Evolutionary conservation across 2,113 vertebrate genomes (phyloP).

Genomic region (Hassar affinis): DNA sequence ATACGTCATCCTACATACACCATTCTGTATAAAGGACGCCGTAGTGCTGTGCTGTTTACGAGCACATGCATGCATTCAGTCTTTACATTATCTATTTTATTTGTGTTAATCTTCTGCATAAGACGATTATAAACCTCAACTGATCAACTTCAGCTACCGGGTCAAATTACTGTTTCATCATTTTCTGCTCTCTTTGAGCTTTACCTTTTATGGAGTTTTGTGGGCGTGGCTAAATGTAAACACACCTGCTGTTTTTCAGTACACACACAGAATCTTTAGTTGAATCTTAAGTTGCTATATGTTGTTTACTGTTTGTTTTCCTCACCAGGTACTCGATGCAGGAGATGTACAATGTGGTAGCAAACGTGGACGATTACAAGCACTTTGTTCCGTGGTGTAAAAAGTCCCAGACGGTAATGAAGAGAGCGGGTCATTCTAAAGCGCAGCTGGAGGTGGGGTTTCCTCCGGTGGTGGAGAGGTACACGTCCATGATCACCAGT

Average conservation of each 20-base stretch:
- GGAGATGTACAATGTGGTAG: constrained; percentile 92
- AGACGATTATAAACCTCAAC: background rate
- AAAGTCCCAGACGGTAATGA: constrained; percentile 85
- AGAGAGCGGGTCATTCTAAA: constrained; percentile 81
- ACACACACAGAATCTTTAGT: background rate
- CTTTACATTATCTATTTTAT: background rate
- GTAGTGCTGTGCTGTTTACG: background rate
- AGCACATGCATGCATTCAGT: background rate
- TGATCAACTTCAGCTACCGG: background rate
- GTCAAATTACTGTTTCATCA: background rate
- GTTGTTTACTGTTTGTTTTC: background rate
- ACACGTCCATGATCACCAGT: constrained; percentile 88
- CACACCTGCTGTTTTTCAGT: background rate
- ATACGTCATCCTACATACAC: background rate
- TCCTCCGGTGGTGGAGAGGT: constrained; percentile 85
- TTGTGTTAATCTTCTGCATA: no score
- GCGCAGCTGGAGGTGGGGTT: constrained; percentile 93
- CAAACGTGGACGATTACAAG: constrained; percentile 93
- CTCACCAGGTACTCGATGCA: constrained; percentile 86
- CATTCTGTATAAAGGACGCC: background rate
- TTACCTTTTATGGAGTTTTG: background rate
- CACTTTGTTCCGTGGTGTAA: constrained; percentile 94
- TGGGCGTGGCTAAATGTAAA: background rate
- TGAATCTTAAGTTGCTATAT: no score
- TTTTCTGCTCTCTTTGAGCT: background rate